Evolutionary conservation across 1,140 invertebrate species (phyloP).

Genomic region (Euura saliciscinereae): DNA sequence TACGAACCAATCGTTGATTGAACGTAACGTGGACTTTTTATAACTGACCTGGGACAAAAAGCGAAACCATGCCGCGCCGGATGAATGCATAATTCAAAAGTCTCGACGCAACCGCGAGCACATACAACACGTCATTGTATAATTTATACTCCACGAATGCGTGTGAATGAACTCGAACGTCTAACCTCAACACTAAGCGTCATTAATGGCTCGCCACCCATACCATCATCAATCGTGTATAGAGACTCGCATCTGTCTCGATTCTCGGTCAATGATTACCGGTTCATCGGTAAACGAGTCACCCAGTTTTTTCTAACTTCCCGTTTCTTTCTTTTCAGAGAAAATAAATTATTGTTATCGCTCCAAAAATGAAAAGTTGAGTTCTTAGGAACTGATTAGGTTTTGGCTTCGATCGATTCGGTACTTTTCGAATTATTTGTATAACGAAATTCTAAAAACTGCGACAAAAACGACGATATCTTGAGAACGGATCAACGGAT

Average conservation of each 20-base stretch:
- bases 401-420: too few species aligned
- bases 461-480: too few species aligned
- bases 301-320: neutral
- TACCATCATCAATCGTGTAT: neutral
- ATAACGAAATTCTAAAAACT: too few species aligned
- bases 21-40: too few species aligned
- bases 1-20: too few species aligned
- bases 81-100: conserved; percentile 5
- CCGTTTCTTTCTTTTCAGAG: neutral
- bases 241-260: neutral
- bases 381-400: too few species aligned
- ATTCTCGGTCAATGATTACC: neutral
- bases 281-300: neutral
- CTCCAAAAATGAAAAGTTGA: too few species aligned
- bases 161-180: neutral
- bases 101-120: neutral
- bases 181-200: neutral
- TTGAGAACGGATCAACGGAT: too few species aligned
- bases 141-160: too few species aligned
- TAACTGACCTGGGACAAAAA: conserved; percentile 5
- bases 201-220: neutral
- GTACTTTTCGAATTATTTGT: too few species aligned
- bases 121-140: neutral
- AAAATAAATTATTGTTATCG: too few species aligned
- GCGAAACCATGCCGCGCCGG: neutral